Base-by-base conservation (phyloP, 2,113 vertebrate genomes). In the Brachyhypopomus gauderio region DNA sequence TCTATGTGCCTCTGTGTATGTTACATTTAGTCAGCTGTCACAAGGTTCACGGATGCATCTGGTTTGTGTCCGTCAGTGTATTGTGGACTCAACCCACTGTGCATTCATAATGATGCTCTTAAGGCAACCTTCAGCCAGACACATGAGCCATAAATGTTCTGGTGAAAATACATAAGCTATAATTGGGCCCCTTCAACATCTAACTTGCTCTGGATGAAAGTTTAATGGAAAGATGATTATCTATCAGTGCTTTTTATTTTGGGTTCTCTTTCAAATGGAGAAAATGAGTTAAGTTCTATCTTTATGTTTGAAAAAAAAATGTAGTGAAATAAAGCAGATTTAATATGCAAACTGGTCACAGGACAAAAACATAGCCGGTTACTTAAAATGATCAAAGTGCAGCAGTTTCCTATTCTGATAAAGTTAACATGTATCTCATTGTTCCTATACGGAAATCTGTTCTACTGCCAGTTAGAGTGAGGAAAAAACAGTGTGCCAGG, bases 141-240 rank as follows among this genome's bases (percentile, higher is more conserved):
- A 81, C 30, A 74, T 86, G 81, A 56, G n/a, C 56, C 52, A 67
- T 81, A 76, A 81, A 73, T 41, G 77, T 83, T 77, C 75, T 75
- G 63, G 72, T 72, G 71, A 78, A 84, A 76, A 89, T 87, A 87
- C 81, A 87, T 84, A 83, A 87, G 78, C 83, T 89, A 87, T 93
- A 92, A 92, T 92, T 92, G 87, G 88, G 85, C 75, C 91, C 86
- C 85, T 87, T 90, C 89, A 92, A 90, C 91, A 89, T 91, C 89
- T 87, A 91, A 92, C 90, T 91, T 84, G 80, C 86, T 88, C 62
- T 86, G 87, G 88, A 92, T 91, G 87, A 90, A 91, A 92, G 89
- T 92, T 92, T 91, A 92, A 92, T 92, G 91, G 89, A 91, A 92
- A 92, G 91, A 93, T 93, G 88, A 91, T 92, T 90, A 92, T 92